phyloP scores from a whole-genome alignment of 2,113 vertebrate genomes.

The Chauna torquata region DNA sequence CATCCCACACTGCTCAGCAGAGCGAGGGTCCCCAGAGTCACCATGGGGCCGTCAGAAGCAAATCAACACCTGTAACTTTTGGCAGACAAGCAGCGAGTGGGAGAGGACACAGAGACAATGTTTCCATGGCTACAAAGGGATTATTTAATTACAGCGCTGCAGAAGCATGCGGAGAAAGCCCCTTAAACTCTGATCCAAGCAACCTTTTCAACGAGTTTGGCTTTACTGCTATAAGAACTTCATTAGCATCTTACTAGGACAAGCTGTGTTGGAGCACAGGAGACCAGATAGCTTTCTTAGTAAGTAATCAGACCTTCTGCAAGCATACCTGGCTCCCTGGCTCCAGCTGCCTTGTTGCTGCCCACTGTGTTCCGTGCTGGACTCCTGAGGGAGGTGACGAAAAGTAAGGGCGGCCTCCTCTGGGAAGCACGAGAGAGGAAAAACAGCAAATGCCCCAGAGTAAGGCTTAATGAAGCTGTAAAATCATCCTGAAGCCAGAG shows the following conservation, averaged over 20 bases:
- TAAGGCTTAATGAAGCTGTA: background rate
- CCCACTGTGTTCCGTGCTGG: fast-evolving
- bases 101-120: constrained; percentile 39
- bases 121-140: constrained; percentile 73
- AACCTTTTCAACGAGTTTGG: background rate
- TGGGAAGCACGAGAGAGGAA: background rate
- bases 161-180: background rate
- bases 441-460: background rate
- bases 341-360: background rate
- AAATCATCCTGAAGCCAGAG: background rate
- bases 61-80: constrained; percentile 19
- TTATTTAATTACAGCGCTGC: constrained; percentile 63
- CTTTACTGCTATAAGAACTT: background rate
- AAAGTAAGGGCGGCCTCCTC: background rate
- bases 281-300: fast-evolving
- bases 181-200: constrained; percentile 8
- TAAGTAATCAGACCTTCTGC: background rate
- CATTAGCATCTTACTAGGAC: background rate
- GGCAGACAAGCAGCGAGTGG: constrained; percentile 51
- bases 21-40: background rate
- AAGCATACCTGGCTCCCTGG: background rate
- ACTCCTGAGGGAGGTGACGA: background rate
- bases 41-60: background rate
- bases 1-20: background rate
- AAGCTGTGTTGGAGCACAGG: background rate